Evolutionary conservation across 2,888 invertebrate species (phyloP).

Genomic region (Apodemia mormo): DNA sequence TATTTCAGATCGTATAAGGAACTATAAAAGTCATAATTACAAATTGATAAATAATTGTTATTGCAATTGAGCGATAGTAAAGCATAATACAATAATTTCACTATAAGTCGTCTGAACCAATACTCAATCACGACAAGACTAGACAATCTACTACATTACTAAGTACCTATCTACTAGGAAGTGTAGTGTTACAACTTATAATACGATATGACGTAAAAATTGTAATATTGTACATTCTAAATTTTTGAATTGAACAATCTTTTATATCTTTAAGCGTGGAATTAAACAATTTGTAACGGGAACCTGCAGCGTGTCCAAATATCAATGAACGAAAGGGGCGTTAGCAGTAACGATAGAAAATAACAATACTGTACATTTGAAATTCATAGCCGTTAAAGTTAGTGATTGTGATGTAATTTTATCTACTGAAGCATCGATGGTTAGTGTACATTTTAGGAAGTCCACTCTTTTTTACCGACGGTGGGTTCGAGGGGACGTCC

Average conservation of each 20-base stretch:
- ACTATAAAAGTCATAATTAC: too few species aligned
- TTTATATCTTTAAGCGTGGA: slow-evolving; percentile 19
- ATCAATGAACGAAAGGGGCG: slow-evolving; percentile 47
- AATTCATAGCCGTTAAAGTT: slow-evolving; percentile 29
- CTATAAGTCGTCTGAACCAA: too few species aligned
- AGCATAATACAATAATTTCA: too few species aligned
- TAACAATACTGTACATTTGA: not conserved
- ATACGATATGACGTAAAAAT: not conserved
- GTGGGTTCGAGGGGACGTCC: slow-evolving; percentile 38
- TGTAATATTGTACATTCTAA: not conserved
- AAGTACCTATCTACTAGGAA: too few species aligned
- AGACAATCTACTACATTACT: too few species aligned
- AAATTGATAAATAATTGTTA: too few species aligned
- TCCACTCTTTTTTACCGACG: slow-evolving; percentile 30
- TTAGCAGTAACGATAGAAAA: not conserved
- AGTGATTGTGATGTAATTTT: not conserved
- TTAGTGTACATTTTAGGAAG: slow-evolving; percentile 20
- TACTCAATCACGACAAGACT: too few species aligned
- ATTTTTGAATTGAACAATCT: slow-evolving; percentile 3
- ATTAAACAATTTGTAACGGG: slow-evolving; percentile 46
- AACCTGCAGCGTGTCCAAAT: slow-evolving; percentile 47
- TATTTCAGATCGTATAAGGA: too few species aligned
- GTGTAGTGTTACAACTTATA: too few species aligned
- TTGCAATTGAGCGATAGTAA: too few species aligned
- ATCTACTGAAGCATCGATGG: slow-evolving; percentile 36